Conservation (phyloP, 2,888 invertebrate genomes). For the Orgyia antiqua region DNA sequence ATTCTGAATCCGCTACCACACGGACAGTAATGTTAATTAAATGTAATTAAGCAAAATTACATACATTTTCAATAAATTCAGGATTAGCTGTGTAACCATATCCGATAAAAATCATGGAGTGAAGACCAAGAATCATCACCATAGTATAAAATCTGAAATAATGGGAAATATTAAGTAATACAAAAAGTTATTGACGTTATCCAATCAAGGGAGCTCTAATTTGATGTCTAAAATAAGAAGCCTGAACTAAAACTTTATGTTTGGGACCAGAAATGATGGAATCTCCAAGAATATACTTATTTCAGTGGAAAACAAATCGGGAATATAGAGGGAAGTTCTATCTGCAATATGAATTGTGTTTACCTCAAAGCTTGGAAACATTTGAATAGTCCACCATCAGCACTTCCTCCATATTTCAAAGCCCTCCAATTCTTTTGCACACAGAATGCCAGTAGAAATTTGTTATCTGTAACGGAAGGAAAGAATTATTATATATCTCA, state of each 20-base stretch:
- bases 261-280: too few species aligned
- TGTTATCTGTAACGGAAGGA: conserved; percentile 46
- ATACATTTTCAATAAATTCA: conserved; percentile 66
- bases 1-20: too few species aligned
- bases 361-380: conserved; percentile 68
- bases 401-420: conserved; percentile 61
- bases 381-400: conserved; percentile 67
- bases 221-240: too few species aligned
- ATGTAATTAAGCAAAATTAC: too few species aligned
- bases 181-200: neutral
- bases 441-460: conserved; percentile 58
- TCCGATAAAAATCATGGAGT: conserved; percentile 71
- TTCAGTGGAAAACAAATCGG: too few species aligned
- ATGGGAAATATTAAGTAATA: neutral
- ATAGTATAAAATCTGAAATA: conserved; percentile 59
- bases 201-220: too few species aligned
- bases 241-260: too few species aligned
- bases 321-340: too few species aligned
- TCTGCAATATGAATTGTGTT: neutral
- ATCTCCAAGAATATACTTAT: too few species aligned
- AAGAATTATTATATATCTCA: neutral
- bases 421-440: conserved; percentile 71
- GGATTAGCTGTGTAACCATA: conserved; percentile 71
- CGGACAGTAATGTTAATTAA: too few species aligned
- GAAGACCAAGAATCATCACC: conserved; percentile 70